Evolutionary conservation across 2,888 invertebrate species (phyloP).

Genomic region (Scaptomyza parva): DNA sequence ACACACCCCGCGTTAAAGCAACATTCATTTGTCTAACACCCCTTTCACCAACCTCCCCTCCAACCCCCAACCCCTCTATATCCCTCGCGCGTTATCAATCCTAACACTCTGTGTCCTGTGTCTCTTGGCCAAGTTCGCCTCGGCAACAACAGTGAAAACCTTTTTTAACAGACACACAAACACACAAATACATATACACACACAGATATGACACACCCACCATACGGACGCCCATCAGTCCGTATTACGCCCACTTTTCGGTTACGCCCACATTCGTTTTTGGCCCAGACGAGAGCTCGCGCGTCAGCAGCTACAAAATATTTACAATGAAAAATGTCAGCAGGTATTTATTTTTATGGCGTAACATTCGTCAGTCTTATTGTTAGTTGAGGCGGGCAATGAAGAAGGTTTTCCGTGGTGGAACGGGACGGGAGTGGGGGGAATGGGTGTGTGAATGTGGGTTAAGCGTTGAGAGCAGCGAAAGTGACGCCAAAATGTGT

Average conservation of each 20-base stretch:
- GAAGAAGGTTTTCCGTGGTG: neutral
- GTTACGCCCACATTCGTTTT: constrained; percentile 36
- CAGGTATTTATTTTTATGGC: constrained; percentile 81
- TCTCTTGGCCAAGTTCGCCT: constrained; percentile 34
- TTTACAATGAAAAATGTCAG: constrained; percentile 81
- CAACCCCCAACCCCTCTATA: too few species aligned
- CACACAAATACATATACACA: constrained; percentile 28
- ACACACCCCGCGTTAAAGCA: constrained; percentile 61
- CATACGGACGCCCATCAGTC: constrained; percentile 46
- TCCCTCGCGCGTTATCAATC: neutral
- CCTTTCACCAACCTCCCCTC: neutral
- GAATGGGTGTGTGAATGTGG: constrained; percentile 14
- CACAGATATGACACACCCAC: constrained; percentile 59
- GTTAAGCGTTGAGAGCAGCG: constrained; percentile 12
- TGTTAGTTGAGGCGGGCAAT: constrained; percentile 56
- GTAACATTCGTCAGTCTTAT: constrained; percentile 79
- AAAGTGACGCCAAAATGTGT: constrained; percentile 10
- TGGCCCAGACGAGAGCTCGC: constrained; percentile 34
- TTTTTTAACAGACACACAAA: constrained; percentile 53
- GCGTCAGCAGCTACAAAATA: constrained; percentile 78
- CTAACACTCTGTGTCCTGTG: constrained; percentile 32
- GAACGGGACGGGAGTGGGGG: neutral
- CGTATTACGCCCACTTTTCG: neutral
- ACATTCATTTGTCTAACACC: constrained; percentile 71
- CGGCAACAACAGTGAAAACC: constrained; percentile 57